Evolutionary conservation across 2,797 vertebrate genomes (phyloP).

Genomic region (Brachyrhaphis roseni): DNA sequence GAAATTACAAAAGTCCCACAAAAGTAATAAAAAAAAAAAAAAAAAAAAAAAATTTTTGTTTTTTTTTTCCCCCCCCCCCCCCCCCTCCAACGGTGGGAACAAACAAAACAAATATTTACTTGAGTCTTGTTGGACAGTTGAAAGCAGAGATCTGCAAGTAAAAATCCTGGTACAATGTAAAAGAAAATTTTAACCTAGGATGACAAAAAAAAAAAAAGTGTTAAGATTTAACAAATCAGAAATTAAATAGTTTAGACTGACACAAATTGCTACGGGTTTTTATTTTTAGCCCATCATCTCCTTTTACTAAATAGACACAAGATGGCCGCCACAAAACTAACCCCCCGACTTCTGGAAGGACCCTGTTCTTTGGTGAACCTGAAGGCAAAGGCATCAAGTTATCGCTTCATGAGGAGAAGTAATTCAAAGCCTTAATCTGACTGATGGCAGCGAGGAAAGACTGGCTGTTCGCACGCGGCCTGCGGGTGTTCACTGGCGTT

Average conservation of each 20-base stretch:
- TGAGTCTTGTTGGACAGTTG: not conserved
- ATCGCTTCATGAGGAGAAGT: constrained; percentile 31
- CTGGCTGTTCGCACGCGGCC: constrained; percentile 13
- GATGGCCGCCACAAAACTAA: not conserved
- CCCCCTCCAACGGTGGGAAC: no score
- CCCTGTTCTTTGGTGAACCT: not conserved
- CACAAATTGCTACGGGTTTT: not conserved
- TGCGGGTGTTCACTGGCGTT: constrained; percentile 34
- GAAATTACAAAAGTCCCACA: no score
- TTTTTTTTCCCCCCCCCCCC: no score
- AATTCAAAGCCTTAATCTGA: constrained; percentile 38
- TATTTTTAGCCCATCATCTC: not conserved
- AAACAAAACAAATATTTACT: not conserved
- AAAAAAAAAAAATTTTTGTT: no score
- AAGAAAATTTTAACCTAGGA: not conserved
- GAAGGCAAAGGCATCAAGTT: not conserved
- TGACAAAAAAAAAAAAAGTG: not conserved
- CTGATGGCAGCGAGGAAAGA: not conserved
- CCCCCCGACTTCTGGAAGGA: not conserved
- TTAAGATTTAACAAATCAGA: not conserved
- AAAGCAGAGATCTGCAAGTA: not conserved
- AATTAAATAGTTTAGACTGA: not conserved
- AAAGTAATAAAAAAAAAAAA: no score
- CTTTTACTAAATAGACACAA: not conserved
- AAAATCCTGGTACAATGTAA: not conserved